Evolutionary conservation across 2,888 invertebrate genomes (phyloP).

Genomic region (Lomographa bimaculata): DNA sequence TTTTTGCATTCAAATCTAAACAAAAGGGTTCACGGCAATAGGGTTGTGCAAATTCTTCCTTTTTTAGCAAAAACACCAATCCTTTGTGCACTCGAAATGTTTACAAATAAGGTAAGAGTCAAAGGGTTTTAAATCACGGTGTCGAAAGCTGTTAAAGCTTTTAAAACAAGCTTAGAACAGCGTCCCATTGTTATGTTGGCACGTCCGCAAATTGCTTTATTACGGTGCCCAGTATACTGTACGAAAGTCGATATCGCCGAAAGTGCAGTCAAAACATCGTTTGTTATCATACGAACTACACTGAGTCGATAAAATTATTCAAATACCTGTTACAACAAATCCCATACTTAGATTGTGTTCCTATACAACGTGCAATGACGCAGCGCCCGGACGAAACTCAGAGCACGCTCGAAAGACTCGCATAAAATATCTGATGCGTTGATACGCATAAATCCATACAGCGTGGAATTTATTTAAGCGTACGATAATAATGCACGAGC

Average conservation of each 20-base stretch:
- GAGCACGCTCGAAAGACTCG: conserved; percentile 29
- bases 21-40: conserved; percentile 71
- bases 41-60: conserved; percentile 75
- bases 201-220: conserved; percentile 80
- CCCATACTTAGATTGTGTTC: too few relatives aligned
- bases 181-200: conserved; percentile 78
- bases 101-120: conserved; percentile 79
- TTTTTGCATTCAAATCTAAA: conserved; percentile 52
- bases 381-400: conserved; percentile 28
- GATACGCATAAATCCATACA: conserved; percentile 43
- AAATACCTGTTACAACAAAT: conserved; percentile 7
- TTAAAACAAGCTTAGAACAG: conserved; percentile 79
- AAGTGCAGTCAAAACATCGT: conserved; percentile 76
- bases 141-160: conserved; percentile 82
- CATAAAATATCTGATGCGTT: conserved; percentile 34
- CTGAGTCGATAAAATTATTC: too few relatives aligned
- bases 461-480: conserved; percentile 34
- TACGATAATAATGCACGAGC: conserved; percentile 10
- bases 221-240: conserved; percentile 62
- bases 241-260: conserved; percentile 75
- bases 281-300: conserved; percentile 58
- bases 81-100: conserved; percentile 74
- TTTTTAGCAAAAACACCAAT: conserved; percentile 62
- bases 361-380: conserved; percentile 31
- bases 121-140: conserved; percentile 82